phyloP scores from a whole-genome alignment of 2,888 invertebrate genomes.

The Hydrotaea cyrtoneurina region DNA sequence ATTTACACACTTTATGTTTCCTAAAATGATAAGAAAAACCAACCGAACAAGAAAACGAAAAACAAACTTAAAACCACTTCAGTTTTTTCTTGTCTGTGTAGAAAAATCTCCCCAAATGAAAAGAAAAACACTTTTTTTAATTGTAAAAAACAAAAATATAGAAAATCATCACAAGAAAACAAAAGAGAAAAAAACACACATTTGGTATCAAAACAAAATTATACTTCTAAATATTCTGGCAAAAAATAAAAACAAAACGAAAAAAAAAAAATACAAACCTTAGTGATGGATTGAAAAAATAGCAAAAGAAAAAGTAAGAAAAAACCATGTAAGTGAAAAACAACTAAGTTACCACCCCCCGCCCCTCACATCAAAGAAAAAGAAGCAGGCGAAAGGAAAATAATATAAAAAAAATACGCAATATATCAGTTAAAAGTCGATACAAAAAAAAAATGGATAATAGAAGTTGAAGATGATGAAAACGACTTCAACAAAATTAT shows the following conservation, averaged over 20 bases:
- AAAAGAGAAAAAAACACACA: slow-evolving; percentile 35
- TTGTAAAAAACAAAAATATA: slow-evolving; percentile 53
- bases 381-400: slow-evolving; percentile 39
- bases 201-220: slow-evolving; percentile 52
- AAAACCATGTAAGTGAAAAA: slow-evolving; percentile 32
- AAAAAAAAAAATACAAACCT: slow-evolving; percentile 32
- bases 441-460: slow-evolving; percentile 11
- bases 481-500: slow-evolving; percentile 47
- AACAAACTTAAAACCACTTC: not conserved
- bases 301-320: slow-evolving; percentile 35
- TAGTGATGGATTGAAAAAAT: slow-evolving; percentile 54
- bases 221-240: slow-evolving; percentile 23
- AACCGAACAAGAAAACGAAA: slow-evolving; percentile 14
- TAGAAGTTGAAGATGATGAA: not conserved
- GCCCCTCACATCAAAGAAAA: slow-evolving; percentile 11
- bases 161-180: slow-evolving; percentile 6
- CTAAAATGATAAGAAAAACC: not conserved
- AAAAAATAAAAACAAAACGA: slow-evolving; percentile 22
- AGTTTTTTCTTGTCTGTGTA: slow-evolving; percentile 40
- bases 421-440: slow-evolving; percentile 68
- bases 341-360: slow-evolving; percentile 2
- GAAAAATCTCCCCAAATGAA: slow-evolving; percentile 25
- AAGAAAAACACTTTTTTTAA: slow-evolving; percentile 38
- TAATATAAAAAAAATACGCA: slow-evolving; percentile 69
- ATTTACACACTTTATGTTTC: slow-evolving; percentile 34